Evolutionary conservation across 2,113 vertebrate genomes (phyloP), one percentile per base, ranked within the genome.

Genomic region (Salvelinus namaycush): DNA sequence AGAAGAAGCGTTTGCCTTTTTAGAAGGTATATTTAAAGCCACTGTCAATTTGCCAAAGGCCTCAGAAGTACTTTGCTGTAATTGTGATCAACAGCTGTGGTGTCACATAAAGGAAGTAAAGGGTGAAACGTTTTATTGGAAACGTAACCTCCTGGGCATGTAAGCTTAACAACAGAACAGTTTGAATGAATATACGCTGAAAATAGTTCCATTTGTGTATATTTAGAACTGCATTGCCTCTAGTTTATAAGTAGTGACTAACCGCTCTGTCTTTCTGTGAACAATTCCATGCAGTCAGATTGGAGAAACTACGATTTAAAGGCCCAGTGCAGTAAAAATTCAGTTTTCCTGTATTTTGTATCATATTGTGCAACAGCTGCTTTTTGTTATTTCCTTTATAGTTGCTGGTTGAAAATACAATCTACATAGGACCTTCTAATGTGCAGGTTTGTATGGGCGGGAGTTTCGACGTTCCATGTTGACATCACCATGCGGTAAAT

Each of bases 221-320:
- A 80, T 90, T 91, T 87, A 89, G 89, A 82, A 81, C 75, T 80
- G 65, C 29, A 27, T 76, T 57, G 85, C 77, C 54, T 60, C 77
- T 77, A 12, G 29, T 59, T 83, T 72, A 91, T 89, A 89, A 94
- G 92, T 93, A 92, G 88, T 54, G 73, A 75, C 73, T 78, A 44
- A 11, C 39, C 39, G 9, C 9, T 44, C 29, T 22, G 67, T 84
- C 81, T 84, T 76, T 82, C 88, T 87, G 84, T 83, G 78, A 86
- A 82, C 78, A 74, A 51, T 69, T 84, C 79, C 51, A 60, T 48
- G 14, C 71, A 76, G 75, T 29, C 66, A 12, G 74, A 73, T 83
- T 65, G 70, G 54, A 70, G 26, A 73, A 79, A 76, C 68, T 51
- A 82, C 18, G 66, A 80, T 85, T 85, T 44, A 44, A 44, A 44